Evolutionary conservation across 2,888 invertebrate genomes (phyloP).

Genomic region (Trachelus stipa): DNA sequence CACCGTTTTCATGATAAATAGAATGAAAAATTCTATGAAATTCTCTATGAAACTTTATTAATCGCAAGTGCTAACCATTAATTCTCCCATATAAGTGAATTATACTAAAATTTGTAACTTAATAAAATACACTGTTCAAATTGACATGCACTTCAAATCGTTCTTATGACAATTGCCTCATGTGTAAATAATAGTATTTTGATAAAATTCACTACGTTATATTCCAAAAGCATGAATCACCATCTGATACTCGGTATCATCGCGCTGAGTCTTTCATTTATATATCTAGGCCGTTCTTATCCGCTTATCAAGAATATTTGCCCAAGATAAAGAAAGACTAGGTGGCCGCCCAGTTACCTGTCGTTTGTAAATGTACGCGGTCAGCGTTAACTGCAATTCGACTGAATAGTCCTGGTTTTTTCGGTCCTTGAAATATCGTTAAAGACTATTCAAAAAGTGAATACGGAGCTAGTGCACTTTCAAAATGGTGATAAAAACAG

Average conservation of each 20-base stretch:
- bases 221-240: neutral
- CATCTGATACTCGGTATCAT: neutral
- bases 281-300: conserved; percentile 60
- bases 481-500: conserved; percentile 48
- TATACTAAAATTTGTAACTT: too few relatives aligned
- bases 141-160: neutral
- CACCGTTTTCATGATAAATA: neutral
- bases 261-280: neutral
- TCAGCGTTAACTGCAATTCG: neutral
- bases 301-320: conserved; percentile 61
- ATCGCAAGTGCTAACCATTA: neutral
- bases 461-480: neutral
- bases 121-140: neutral
- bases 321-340: conserved; percentile 50
- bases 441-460: conserved; percentile 2
- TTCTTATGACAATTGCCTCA: neutral
- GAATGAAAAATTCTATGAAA: neutral
- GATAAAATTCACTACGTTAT: neutral
- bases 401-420: neutral
- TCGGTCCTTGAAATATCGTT: neutral
- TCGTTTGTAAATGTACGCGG: conserved; percentile 22
- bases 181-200: neutral
- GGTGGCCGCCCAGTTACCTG: conserved; percentile 34
- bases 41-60: neutral
- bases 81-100: neutral